Conservation (phyloP, 2,113 vertebrate genomes). For the Gopherus flavomarginatus region DNA sequence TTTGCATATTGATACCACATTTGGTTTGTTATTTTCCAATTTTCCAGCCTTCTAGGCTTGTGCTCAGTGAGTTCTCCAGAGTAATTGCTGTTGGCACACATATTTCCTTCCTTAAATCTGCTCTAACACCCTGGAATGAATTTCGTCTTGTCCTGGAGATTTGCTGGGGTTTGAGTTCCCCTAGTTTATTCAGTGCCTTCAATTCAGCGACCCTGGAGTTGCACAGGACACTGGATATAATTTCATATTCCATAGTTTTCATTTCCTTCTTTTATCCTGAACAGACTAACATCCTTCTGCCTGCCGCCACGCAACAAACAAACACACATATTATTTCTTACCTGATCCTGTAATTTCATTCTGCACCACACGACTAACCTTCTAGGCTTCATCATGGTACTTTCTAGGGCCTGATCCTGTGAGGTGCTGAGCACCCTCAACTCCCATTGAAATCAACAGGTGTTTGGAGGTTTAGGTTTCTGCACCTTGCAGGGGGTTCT, state of each 20-base stretch:
- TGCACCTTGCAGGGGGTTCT: neutral
- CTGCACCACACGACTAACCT: neutral
- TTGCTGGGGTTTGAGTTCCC: constrained; percentile 53
- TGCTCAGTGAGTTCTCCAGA: constrained; percentile 68
- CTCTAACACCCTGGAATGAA: constrained; percentile 61
- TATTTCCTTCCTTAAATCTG: constrained; percentile 62
- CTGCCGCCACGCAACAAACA: rapidly evolving
- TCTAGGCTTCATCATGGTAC: neutral
- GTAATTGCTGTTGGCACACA: constrained; percentile 69
- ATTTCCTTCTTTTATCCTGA: constrained; percentile 42
- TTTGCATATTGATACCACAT: constrained; percentile 76
- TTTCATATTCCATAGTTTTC: constrained; percentile 49
- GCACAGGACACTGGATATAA: constrained; percentile 39
- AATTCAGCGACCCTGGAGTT: neutral
- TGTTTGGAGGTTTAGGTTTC: neutral
- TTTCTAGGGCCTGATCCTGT: neutral
- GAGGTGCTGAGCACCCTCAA: neutral
- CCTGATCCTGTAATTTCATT: neutral
- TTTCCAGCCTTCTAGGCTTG: constrained; percentile 75
- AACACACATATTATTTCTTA: neutral
- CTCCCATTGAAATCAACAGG: neutral
- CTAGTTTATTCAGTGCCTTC: constrained; percentile 59
- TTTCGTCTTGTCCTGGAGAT: constrained; percentile 65
- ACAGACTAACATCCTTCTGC: neutral
- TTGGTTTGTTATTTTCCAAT: constrained; percentile 76